These are phyloP conservation scores for Potorous gilbertii DNA, from an alignment of 2,797 vertebrate genomes.

Conservation along the genomic window DNA sequence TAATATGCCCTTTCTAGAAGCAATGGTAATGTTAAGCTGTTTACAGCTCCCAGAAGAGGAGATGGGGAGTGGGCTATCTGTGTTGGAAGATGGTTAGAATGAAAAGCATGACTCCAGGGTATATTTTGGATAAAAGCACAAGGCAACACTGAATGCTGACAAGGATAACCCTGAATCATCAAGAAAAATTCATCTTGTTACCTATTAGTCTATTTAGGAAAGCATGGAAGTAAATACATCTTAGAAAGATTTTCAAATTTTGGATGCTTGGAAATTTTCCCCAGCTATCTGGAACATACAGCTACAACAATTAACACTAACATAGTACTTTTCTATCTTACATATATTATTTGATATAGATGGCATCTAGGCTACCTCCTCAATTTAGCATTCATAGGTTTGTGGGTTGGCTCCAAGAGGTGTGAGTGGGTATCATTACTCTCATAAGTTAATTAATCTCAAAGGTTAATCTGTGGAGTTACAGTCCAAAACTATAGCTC, in stretches of 20 bases:
- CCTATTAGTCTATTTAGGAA: not conserved
- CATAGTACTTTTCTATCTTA: not conserved
- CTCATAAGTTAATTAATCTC: no score
- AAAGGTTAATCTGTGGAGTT: not conserved
- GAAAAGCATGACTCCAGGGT: not conserved
- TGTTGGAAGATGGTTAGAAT: not conserved
- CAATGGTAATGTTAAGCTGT: not conserved
- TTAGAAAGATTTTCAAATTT: not conserved
- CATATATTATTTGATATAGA: not conserved
- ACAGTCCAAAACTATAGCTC: not conserved
- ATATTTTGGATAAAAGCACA: not conserved
- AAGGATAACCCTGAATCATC: not conserved
- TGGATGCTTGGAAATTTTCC: no score
- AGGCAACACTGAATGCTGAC: not conserved
- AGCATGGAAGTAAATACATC: not conserved
- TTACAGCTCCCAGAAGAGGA: not conserved
- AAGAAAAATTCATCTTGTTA: not conserved
- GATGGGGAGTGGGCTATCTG: not conserved
- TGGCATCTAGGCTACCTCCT: not conserved
- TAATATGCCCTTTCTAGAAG: not conserved
- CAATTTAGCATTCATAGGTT: not conserved
- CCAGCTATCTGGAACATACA: no score
- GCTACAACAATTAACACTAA: not conserved
- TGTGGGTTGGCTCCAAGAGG: not conserved
- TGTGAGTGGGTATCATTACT: not conserved